These are phyloP conservation scores for Eriocheir sinensis DNA, from an alignment of 1,140 invertebrate genomes.

Conservation along the genomic window DNA sequence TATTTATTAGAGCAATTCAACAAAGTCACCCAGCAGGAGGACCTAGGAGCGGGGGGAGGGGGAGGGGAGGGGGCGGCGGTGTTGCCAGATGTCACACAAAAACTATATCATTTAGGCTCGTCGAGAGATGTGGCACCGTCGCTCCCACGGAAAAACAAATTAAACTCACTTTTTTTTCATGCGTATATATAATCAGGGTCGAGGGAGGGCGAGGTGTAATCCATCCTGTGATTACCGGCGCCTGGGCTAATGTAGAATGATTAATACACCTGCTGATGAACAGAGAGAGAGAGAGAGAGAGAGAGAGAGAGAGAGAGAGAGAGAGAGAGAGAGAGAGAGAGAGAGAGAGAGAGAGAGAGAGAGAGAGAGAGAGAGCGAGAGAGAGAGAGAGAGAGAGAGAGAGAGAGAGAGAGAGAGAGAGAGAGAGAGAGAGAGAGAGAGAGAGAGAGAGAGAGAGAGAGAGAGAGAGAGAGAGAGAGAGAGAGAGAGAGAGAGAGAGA, in stretches of 20 bases:
- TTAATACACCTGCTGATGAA: slow-evolving; percentile 2
- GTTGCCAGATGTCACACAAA: not conserved
- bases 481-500: not conserved
- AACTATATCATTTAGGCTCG: not conserved
- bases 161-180: not conserved
- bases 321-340: not conserved
- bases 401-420: not conserved
- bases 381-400: not conserved
- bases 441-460: not conserved
- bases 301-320: not conserved
- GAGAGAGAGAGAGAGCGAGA: not conserved
- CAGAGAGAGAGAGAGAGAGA: not conserved
- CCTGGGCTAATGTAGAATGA: not conserved
- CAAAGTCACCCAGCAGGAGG: too few species aligned
- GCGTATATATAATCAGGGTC: not conserved
- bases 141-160: slow-evolving; percentile 13
- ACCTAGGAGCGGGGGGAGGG: too few species aligned
- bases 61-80: not conserved
- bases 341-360: not conserved
- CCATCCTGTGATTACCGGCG: not conserved
- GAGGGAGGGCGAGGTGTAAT: not conserved
- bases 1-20: slow-evolving; percentile 1
- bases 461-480: not conserved
- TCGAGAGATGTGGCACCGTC: not conserved
- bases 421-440: not conserved